Base-by-base conservation (phyloP, 2,113 vertebrate genomes). In the Phrynosoma platyrhinos region DNA sequence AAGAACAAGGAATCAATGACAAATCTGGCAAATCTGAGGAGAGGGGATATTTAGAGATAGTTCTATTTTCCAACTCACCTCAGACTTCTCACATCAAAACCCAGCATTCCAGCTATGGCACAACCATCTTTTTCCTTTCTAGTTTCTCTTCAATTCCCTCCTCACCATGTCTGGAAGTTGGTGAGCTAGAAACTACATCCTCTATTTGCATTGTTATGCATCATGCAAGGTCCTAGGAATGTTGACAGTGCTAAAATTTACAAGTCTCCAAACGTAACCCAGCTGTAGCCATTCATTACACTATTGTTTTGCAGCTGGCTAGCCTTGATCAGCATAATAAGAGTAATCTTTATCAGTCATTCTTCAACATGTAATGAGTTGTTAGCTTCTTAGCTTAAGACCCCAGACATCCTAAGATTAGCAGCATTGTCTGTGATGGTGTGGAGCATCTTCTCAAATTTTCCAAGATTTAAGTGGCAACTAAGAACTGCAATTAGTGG, bases 381-480 rank as follows among this genome's bases (percentile, higher is more conserved):
- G 84, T 78, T 75, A 86, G n/a, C 76, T 72, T 88, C 85, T 85
- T 75, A 91, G 83, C 89, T 77, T 40, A 68, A 87, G 84, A 90
- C 86, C 21, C 81, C 62, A 88, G 8, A 89, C 68, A 6, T 1
- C 1, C 68, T 42, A 82, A 83, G 90, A 93, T 95, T 79, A 91
- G 88, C 13, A 87, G 42, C 4, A 89, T 95, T 95, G 92, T 96
- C 78, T 91, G 62, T 27, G 76, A 86, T 68, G 42, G 74, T 27
- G 75, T 36, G 85, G 77, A 85, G 81, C 88, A 69, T 1, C 27
- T 79, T 94, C 90, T 91, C 83, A 79, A 71, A 92, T 91, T 94
- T 92, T 75, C 72, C 52, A 88, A 90, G 52, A 87, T 90, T 82
- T 82, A 90, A 93, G 83, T 79, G 32, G 79, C 84, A 86, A 25